phyloP scores from a whole-genome alignment of 2,113 vertebrate genomes.

The Xenus cinereus region DNA sequence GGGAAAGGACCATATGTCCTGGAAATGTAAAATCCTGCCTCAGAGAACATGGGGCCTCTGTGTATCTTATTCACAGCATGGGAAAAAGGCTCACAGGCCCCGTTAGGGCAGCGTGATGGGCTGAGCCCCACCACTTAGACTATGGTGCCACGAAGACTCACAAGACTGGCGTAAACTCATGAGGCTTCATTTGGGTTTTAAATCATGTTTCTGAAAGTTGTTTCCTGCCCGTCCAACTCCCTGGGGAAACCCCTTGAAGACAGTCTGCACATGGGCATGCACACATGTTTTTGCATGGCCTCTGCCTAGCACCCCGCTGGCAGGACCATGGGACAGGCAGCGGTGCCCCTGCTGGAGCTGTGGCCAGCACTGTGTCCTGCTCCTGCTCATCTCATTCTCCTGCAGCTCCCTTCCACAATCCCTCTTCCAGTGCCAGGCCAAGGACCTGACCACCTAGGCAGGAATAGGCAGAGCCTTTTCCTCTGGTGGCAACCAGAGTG shows the following conservation, averaged over 20 bases:
- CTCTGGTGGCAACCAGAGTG: background rate
- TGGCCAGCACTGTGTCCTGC: accelerated
- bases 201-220: background rate
- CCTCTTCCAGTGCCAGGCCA: background rate
- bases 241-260: background rate
- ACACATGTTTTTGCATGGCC: accelerated
- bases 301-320: background rate
- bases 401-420: background rate
- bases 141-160: background rate
- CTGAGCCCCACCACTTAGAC: background rate
- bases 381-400: background rate
- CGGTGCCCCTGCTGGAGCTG: accelerated
- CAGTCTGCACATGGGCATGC: accelerated
- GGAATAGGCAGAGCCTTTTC: background rate
- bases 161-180: background rate
- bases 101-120: accelerated
- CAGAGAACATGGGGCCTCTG: background rate
- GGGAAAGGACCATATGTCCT: accelerated
- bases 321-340: background rate
- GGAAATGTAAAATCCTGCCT: background rate
- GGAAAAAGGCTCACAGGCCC: background rate
- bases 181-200: background rate
- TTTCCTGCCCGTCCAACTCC: background rate
- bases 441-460: background rate
- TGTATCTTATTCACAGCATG: background rate